Percentiles rank a stretch among this genome's conserved stretches.
These are phyloP conservation scores for Tridacna gigas DNA, from an alignment of 2,888 invertebrate species.

Conservation along the genomic window DNA sequence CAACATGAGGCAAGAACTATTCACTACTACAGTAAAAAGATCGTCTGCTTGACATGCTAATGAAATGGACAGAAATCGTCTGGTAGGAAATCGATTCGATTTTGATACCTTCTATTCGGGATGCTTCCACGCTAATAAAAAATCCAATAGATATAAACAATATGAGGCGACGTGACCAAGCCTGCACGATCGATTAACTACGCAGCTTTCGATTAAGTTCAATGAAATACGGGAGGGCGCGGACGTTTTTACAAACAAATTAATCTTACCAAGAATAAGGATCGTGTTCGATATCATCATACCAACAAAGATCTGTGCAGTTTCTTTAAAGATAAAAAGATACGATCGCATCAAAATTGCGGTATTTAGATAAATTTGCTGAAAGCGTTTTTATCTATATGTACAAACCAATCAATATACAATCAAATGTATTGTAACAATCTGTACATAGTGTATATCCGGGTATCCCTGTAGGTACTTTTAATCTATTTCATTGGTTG, in stretches of 20 bases:
- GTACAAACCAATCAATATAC: too few species aligned
- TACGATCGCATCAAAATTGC: background rate
- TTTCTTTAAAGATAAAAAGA: background rate
- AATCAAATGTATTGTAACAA: too few species aligned
- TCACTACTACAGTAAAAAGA: too few species aligned
- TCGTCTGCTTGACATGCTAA: background rate
- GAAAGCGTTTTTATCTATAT: too few species aligned
- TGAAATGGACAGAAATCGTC: slow-evolving; percentile 7
- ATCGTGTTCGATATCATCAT: background rate
- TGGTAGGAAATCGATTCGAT: slow-evolving; percentile 1
- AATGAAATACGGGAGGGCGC: background rate
- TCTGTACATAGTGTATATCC: too few species aligned
- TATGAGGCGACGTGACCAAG: background rate
- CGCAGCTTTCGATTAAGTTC: background rate
- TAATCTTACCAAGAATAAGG: background rate
- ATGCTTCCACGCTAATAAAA: background rate
- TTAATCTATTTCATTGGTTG: too few species aligned
- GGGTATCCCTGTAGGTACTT: too few species aligned
- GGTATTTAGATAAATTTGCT: background rate
- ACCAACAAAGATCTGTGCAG: background rate
- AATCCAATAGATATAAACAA: background rate
- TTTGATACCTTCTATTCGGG: background rate
- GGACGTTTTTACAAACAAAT: background rate
- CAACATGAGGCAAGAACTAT: too few species aligned
- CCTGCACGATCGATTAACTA: background rate